Evolutionary conservation across 1,140 invertebrate genomes (phyloP), one percentile per base, ranked within the genome.

Genomic region (Drosophila simulans): DNA sequence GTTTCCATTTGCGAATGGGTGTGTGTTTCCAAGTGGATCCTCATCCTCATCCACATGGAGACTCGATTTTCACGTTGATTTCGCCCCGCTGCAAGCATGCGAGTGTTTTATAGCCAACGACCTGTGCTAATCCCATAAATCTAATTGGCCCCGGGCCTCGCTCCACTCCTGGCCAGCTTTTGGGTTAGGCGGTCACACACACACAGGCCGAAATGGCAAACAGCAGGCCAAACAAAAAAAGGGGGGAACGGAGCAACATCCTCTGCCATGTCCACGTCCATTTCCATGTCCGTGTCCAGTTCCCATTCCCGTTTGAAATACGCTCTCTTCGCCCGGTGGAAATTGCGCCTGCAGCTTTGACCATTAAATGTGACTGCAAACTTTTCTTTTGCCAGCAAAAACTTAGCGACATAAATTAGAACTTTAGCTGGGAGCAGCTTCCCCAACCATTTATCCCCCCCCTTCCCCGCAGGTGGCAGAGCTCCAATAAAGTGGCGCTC

Each of bases 91-190:
- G 65, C 53, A 51, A 42, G 68, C 62, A 46, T 57, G 62, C 63
- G 77, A 70, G 51, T 80, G 76, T 55, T 79, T 82, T 81, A 77
- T 81, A 55, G 78, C 48, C 48, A 52, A 59, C 66, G 81, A 84
- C 74, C 82, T 78, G 79, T 68, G 64, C 78, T 79, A 88, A 88
- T 82, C 59, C 78, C 78, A 79, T 88, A 86, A 86, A 86, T 86
- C 78, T 79, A 86, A 81, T 86, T 81, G 77, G 80, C 74, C 74
- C 55, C 68, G 49, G 57, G 34, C 68, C 69, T 56, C 52, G 31
- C 51, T 15, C 66, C 49, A n/a, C 22, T 48, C 51, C 72, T 35
- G 52, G 39, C 37, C 59, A 53, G 77, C 77, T 85, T 85, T 73
- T 85, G 77, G 81, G 81, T 85, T 85, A 85, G 56, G 54, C 82